Percentiles rank a stretch among this genome's conserved stretches.
Conservation (phyloP, 2,113 vertebrate genomes). For the Cyprinodon variegatus region DNA sequence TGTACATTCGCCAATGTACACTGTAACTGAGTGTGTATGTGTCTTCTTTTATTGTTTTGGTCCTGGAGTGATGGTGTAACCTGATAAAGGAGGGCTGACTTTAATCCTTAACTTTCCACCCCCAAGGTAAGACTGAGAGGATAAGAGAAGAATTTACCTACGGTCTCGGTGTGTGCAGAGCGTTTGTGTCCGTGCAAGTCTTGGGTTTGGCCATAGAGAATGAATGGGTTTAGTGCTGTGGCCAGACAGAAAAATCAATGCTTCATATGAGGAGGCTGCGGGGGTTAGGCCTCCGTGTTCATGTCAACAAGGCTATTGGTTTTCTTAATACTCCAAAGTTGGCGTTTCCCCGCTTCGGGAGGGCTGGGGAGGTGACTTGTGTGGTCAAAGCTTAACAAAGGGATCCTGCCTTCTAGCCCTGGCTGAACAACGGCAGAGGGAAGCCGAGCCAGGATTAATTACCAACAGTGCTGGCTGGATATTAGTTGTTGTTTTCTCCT, state of each 20-base stretch:
- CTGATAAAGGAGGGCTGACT: constrained; percentile 51
- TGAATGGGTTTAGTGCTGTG: constrained; percentile 94
- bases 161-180: constrained; percentile 57
- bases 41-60: constrained; percentile 71
- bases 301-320: constrained; percentile 99
- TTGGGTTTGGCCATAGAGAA: constrained; percentile 91
- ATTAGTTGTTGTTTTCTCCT: constrained; percentile 78
- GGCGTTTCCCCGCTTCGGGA: constrained; percentile 91
- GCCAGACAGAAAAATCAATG: constrained; percentile 99
- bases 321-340: constrained; percentile 99
- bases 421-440: constrained; percentile 67
- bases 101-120: constrained; percentile 89
- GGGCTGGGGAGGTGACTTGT: constrained; percentile 87
- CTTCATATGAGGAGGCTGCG: constrained; percentile 99
- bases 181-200: constrained; percentile 33
- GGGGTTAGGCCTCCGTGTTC: constrained; percentile 98
- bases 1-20: constrained; percentile 12
- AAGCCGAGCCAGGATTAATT: constrained; percentile 82
- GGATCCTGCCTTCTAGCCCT: constrained; percentile 85
- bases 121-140: constrained; percentile 81
- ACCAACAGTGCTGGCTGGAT: constrained; percentile 73
- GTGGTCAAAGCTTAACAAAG: constrained; percentile 93
- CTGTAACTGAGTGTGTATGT: constrained; percentile 30
- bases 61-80: constrained; percentile 49
- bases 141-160: constrained; percentile 82